Base-by-base conservation (phyloP, 2,888 invertebrate species). In the Crossocerus cetratus region DNA sequence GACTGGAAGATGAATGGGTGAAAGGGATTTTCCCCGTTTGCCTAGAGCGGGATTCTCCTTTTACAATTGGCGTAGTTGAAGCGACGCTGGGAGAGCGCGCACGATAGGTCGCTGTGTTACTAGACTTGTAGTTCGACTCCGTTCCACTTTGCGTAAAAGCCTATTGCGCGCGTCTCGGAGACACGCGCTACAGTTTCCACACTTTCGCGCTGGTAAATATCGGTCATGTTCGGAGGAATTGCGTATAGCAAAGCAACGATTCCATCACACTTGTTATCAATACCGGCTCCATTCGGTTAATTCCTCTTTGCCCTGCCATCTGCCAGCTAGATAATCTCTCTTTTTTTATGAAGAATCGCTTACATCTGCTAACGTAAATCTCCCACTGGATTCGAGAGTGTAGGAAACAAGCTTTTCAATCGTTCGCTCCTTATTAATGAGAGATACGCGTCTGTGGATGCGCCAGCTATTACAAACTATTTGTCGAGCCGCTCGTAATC, bases 131-230 rank as follows among this genome's bases (percentile, higher is more conserved):
- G 32, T 32, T 32, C 32, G 32, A 32, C 32, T 53, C 21, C 23
- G 67, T 66, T 61, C 43, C 42, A 69, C 69, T 77, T 72, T 53
- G 58, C 60, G 20, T 54, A 42, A n/a, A 58, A 22, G 18, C 62
- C 8, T 32, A n/a, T n/a, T 5, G 32, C 32, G n/a, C n/a, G n/a
- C n/a, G n/a, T n/a, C 56, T 54, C 55, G 64, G 54, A 60, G 55
- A 54, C 59, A 53, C 58, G 57, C 20, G 20, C 57, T 13, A 56
- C 55, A 72, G 65, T 77, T 69, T 77, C 65, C 64, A 69, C 65
- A 77, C 77, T 79, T 79, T 79, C 79, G 67, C 74, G 64, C 42
- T 58, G 63, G 66, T 72, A 64, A 69, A 80, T 74, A 74, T 65
- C 63, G 61, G 21, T 56, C 53, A 53, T 49, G 45, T 42, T 56